These are phyloP conservation scores for Malaclemys terrapin DNA, from an alignment of 2,113 vertebrate species.

Conservation along the genomic window DNA sequence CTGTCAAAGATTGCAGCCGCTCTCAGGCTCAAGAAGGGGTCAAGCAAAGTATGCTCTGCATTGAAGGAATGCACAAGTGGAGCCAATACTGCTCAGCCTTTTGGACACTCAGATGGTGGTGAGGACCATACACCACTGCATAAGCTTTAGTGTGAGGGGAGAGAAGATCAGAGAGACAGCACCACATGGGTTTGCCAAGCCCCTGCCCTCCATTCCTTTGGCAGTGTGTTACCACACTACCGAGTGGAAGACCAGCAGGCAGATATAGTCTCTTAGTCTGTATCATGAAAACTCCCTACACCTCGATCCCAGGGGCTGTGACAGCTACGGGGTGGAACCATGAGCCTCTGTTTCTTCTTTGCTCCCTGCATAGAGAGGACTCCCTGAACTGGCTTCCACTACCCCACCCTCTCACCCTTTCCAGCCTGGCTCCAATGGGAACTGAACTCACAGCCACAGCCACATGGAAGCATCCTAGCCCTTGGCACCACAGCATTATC, in stretches of 20 bases:
- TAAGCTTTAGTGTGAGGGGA: not conserved
- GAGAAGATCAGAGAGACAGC: not conserved
- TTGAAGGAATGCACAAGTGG: not conserved
- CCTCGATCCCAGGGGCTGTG: not conserved
- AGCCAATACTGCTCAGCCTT: too few relatives aligned
- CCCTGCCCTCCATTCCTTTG: not conserved
- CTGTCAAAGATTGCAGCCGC: not conserved
- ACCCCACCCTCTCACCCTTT: not conserved
- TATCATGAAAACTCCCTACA: not conserved
- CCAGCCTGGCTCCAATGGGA: not conserved
- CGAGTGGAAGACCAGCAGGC: not conserved
- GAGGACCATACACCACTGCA: too few relatives aligned
- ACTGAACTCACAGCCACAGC: not conserved
- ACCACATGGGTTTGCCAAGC: not conserved
- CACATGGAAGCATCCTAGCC: not conserved
- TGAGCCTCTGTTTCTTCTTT: not conserved
- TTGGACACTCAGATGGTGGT: too few relatives aligned
- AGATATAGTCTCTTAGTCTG: accelerated
- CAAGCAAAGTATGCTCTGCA: not conserved
- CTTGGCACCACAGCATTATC: not conserved
- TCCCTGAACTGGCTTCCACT: too few relatives aligned
- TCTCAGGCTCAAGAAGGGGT: not conserved
- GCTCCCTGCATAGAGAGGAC: not conserved
- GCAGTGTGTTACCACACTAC: not conserved
- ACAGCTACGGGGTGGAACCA: not conserved